Conservation (phyloP, 2,113 vertebrate species). For the Arvicanthis niloticus region DNA sequence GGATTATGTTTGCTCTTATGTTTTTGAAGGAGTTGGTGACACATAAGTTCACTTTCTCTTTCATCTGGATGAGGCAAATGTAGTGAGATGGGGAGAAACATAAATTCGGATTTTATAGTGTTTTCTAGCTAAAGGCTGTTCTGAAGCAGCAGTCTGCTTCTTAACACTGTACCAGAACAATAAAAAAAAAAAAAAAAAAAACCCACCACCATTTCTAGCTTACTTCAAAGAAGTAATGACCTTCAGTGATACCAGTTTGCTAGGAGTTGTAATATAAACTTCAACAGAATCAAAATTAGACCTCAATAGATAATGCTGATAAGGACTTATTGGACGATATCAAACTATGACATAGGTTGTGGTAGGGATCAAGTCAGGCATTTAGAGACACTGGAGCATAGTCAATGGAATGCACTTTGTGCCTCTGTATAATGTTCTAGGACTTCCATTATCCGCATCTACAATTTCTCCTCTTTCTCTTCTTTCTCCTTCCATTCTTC, state of each 20-base stretch:
- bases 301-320: not conserved
- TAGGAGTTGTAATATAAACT: not conserved
- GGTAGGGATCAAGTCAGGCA: not conserved
- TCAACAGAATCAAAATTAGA: not conserved
- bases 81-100: not conserved
- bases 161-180: not conserved
- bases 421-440: not conserved
- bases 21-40: not conserved
- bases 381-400: not conserved
- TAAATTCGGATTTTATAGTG: slow-evolving; percentile 20
- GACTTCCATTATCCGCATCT: not conserved
- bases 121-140: not conserved
- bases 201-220: not conserved
- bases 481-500: not conserved
- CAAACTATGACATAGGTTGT: not conserved
- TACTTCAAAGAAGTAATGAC: not conserved
- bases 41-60: not conserved
- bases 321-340: not conserved
- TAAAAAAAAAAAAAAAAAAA: too few species aligned
- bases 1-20: not conserved
- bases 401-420: not conserved
- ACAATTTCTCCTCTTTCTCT: not conserved
- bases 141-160: not conserved
- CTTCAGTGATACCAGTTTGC: not conserved
- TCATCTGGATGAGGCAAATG: not conserved